Base-by-base conservation (phyloP, 2,888 invertebrate species). In the Cataglyphis rosenhaueri region DNA sequence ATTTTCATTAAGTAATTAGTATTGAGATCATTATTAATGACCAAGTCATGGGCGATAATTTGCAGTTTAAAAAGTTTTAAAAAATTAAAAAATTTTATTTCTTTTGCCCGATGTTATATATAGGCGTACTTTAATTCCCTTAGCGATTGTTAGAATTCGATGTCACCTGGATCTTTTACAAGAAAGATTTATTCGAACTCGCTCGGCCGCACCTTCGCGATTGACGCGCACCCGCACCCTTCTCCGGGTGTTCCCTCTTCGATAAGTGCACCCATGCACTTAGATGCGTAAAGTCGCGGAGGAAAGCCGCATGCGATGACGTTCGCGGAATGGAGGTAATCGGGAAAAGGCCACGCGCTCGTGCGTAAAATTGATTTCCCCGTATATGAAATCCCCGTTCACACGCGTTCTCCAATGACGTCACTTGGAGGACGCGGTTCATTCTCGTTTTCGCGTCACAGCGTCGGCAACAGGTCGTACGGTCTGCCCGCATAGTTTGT, bases 391-490 rank as follows among this genome's bases (percentile, higher is more conserved):
- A 85, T 81, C 79, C 84, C 89, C 87, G 64, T 57, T 15, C 18
- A 44, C 35, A 25, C 9, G 59, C 78, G 85, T 90, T 87, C 84
- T 82, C 86, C 89, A 83, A 81, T 89, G 91, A 91, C 91, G 90
- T 87, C 85, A 91, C 83, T n/a, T n/a, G 59, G 75, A 75, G 65
- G 41, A 32, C 38, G 21, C 32, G 18, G 32, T 57, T 32, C 41
- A 21, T 29, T 25, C 18, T 44, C 55, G 29, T 44, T 44, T 12
- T 44, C 44, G 41, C 15, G 21, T 12, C 29, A n/a, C 15, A 15
- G 6, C 52, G 38, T 1, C 38, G 12, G 12, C 65, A 21, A 18
- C 65, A 55, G 65, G 38, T 66, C 29, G n/a, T 25, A n/a, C 65
- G 41, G 41, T 41, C 29, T 21, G 25, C 48, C 15, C 10, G 32